Evolutionary conservation across 2,113 vertebrate genomes (phyloP), one percentile per base, ranked within the genome.

Genomic region (Salvelinus alpinus): DNA sequence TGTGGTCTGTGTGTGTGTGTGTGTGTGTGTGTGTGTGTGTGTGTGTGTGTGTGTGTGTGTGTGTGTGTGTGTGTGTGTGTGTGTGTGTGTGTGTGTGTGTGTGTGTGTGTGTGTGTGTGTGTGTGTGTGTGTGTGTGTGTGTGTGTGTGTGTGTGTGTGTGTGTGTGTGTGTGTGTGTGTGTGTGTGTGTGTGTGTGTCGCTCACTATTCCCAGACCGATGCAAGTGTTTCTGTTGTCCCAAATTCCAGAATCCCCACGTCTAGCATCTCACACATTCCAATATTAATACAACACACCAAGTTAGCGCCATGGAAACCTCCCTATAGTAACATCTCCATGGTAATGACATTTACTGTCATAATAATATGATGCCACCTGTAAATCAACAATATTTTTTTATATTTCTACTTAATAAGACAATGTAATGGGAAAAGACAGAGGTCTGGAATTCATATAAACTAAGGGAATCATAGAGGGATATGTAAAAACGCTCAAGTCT

Each of bases 341-440:
- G 38, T 44, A 44, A 44, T 44, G 9, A 44, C 38, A 38, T 9
- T 38, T 75, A 74, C 48, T 4, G 48, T 16, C 48, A 54, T 54
- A 54, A 54, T 54, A 54, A 76, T 76, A 77, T 44, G 9, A 85
- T 79, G 78, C 79, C 84, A 88, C 64, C 80, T 89, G 84, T 87
- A 87, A 84, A 90, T 80, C 79, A 77, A 44, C 12, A 13, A 54
- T 1, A 13, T 18, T 11, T 44, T 38, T 44, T 44, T 11, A 11
- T 1, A 44, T 44, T 38, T 38, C 6, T 38, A 38, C 34, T 38
- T 9, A 3, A 14, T 51, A 57, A 81, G 66, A 70, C 68, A 29
- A 78, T 78, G 81, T 64, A 78, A 78, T 74, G 48, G 84, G 48
- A 88, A 77, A n/a, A n/a, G 20, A 60, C 57, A 60, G 59, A 60